These are phyloP conservation scores for Fregetta grallaria DNA, from an alignment of 2,113 vertebrate genomes.

Conservation along the genomic window DNA sequence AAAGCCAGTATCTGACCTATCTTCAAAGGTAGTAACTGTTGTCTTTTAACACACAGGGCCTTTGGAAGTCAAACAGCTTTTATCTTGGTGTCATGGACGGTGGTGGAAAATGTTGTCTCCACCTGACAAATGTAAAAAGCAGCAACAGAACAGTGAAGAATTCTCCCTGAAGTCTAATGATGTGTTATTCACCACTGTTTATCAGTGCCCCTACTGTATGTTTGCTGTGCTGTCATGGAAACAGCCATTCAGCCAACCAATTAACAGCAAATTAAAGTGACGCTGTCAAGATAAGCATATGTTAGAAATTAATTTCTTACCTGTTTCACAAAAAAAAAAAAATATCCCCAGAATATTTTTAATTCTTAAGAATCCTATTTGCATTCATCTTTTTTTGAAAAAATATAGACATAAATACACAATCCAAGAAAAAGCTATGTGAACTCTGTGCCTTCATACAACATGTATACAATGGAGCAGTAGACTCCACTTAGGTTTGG, in stretches of 20 bases:
- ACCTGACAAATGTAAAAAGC: not conserved
- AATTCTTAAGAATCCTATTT: not conserved
- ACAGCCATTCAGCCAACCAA: not conserved
- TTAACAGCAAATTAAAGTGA: slow-evolving; percentile 27
- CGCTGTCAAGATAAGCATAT: not conserved
- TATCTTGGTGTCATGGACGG: not conserved
- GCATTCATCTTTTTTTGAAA: not conserved
- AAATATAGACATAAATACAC: not conserved
- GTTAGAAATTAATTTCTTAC: slow-evolving; percentile 10
- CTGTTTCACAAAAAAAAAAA: not conserved
- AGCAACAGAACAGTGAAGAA: not conserved
- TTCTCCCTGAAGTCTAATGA: not conserved
- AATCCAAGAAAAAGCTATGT: not conserved
- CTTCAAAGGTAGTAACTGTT: slow-evolving; percentile 2
- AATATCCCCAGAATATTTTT: not conserved
- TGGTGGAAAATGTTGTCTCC: not conserved
- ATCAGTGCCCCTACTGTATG: not conserved
- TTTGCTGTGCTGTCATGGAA: slow-evolving; percentile 39
- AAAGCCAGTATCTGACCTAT: not conserved
- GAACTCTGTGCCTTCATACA: not conserved
- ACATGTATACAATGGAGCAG: not conserved
- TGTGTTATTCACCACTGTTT: slow-evolving; percentile 3
- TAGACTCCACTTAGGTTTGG: not conserved
- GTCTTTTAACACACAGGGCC: not conserved
- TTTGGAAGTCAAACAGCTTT: not conserved